Base-by-base conservation (phyloP, 2,797 vertebrate species). In the Manis javanica region DNA sequence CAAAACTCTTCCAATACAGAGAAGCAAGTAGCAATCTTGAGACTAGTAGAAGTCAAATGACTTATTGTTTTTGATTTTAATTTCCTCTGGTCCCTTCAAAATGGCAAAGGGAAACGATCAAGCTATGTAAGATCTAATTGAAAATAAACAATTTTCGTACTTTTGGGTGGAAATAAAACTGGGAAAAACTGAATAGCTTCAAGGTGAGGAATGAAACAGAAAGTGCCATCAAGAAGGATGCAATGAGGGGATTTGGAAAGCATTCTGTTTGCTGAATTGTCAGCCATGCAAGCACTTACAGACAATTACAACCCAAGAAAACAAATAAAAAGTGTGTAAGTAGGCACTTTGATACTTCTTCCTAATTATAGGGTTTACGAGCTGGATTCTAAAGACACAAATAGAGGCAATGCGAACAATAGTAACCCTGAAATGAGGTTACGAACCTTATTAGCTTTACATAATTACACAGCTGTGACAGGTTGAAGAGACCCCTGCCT, bases 311-410 rank as follows among this genome's bases (percentile, higher is more conserved):
- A 95, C 92, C 78, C 51, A 95, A 94, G 96, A 82, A 98, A 98
- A 96, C 87, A 92, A 97, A 96, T 91, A 97, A 98, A 97, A 98
- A 97, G 18, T 63, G 97, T 91, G 93, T 89, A 98, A 64, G 15
- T 82, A 94, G 97, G 96, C 82, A 98, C 96, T 98, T 95, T 91
- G 97, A 94, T 97, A 90, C 94, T 98, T 98, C 84, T 97, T 94
- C 93, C 92, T 83, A 97, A 97, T 95, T 97, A 97, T 83, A 81
- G 93, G 0, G 12, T 88, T 97, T 95, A 63, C 1, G n/a, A 96
- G 96, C 93, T 64, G 46, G 87, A 98, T 95, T 77, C 83, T 85
- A 88, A 98, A 97, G 2, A 29, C 79, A 96, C 96, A 96, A 87
- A 96, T 66, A 85, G 49, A 74, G 93, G 90, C 74, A 95, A 96